These are phyloP conservation scores for Danaus melanippus DNA, from an alignment of 1,140 invertebrate species.

Conservation along the genomic window DNA sequence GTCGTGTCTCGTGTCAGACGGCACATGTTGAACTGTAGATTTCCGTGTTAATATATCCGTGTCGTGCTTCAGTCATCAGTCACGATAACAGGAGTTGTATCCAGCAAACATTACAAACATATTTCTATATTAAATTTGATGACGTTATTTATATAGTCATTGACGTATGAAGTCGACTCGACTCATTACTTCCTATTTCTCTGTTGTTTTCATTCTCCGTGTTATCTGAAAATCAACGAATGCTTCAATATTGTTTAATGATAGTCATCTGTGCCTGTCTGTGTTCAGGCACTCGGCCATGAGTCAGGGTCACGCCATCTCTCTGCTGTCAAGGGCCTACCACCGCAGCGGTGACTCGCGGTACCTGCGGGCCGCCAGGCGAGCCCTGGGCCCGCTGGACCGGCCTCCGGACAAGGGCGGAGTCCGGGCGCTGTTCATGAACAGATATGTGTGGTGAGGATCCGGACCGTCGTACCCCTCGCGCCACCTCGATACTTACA, in stretches of 20 bases:
- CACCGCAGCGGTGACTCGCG: conserved; percentile 81
- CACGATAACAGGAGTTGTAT: too few species aligned
- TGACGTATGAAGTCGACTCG: too few species aligned
- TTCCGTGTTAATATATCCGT: too few species aligned
- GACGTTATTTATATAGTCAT: too few species aligned
- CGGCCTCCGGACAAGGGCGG: conserved; percentile 82
- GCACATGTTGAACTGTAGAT: too few species aligned
- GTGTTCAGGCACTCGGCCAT: conserved; percentile 91
- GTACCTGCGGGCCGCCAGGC: conserved; percentile 87
- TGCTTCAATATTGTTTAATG: background rate
- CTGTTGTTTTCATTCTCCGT: too few species aligned
- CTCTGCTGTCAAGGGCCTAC: conserved; percentile 91
- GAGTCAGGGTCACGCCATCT: conserved; percentile 98
- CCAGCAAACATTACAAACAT: too few species aligned
- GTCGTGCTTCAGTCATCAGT: too few species aligned
- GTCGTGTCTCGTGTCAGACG: too few species aligned
- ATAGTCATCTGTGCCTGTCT: background rate
- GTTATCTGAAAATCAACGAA: too few species aligned
- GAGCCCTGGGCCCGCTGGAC: conserved; percentile 87
- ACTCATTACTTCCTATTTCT: too few species aligned
- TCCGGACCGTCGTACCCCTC: background rate
- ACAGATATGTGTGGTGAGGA: conserved; percentile 80
- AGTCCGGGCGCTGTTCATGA: conserved; percentile 87
- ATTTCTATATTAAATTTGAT: too few species aligned
- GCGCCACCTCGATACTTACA: background rate